These are phyloP conservation scores for Sebastes nivosus DNA, from an alignment of 2,797 vertebrate species.

Conservation along the genomic window DNA sequence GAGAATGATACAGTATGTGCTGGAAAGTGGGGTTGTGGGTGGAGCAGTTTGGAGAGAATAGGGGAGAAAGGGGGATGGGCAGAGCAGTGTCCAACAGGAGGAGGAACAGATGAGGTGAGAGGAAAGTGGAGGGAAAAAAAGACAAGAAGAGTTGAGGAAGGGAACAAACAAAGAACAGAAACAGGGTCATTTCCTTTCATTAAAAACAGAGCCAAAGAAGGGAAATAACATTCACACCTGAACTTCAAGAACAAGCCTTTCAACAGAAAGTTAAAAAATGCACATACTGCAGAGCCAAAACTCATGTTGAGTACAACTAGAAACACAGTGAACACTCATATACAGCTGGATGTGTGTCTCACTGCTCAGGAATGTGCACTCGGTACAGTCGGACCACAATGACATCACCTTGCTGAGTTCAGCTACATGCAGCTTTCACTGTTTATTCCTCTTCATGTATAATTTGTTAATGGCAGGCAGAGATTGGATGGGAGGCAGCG, in stretches of 20 bases:
- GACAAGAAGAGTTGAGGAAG: conserved; percentile 33
- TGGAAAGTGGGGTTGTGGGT: conserved; percentile 60
- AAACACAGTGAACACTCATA: conserved; percentile 35
- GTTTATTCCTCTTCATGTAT: conserved; percentile 38
- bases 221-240: conserved; percentile 16
- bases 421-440: conserved; percentile 38
- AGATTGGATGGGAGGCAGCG: background rate
- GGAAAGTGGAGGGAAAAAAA: conserved; percentile 66
- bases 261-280: conserved; percentile 1
- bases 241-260: background rate
- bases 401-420: conserved; percentile 79
- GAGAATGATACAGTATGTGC: conserved; percentile 55
- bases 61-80: conserved; percentile 66
- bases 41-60: conserved; percentile 52
- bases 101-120: conserved; percentile 74
- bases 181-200: conserved; percentile 33
- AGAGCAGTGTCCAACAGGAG: conserved; percentile 69
- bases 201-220: background rate
- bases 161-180: conserved; percentile 35
- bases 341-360: conserved; percentile 70
- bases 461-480: conserved; percentile 18
- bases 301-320: conserved; percentile 4
- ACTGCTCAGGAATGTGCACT: conserved; percentile 79
- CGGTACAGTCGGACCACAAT: conserved; percentile 70
- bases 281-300: background rate